Base-by-base conservation (phyloP, 2,113 vertebrate genomes). In the Poeciliopsis prolifica region DNA sequence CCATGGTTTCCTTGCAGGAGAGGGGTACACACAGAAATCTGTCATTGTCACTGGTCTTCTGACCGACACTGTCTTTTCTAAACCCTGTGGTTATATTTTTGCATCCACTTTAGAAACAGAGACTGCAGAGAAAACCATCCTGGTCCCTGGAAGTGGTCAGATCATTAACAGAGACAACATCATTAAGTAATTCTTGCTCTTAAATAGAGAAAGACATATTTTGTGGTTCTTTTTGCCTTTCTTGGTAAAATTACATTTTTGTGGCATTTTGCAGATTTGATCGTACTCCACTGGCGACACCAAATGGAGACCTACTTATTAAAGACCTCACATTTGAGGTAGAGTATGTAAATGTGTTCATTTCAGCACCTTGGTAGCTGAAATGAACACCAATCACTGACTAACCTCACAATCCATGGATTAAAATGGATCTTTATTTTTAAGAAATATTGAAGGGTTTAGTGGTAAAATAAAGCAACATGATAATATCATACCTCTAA, bases 261-360 rank as follows among this genome's bases (percentile, higher is more conserved):
- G 42, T 48, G 44, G 63, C 37, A n/a, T 51, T 51, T 51, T 90
- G 2, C 86, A 99, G 97, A 78, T 99, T 99, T 94, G 97, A 99
- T 69, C 96, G 96, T 60, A 96, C 97, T 75, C 97, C 98, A 0
- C 89, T 99, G 67, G 96, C 95, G 72, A 99, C 98, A 22, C 98
- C 98, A 82, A 99, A 99, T 86, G 98, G 98, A 84, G 98, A 99
- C 86, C n/a, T 99, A 73, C 92, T 99, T 81, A 99, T 99, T 87
- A 89, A 74, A 90, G 96, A 99, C 72, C 96, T 99, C 65, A 94
- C 92, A 54, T 98, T 99, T 92, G 97, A 99, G 95, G 98, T 99
- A 93, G 88, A 88, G 14, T 33, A n/a, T 30, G 14, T 30, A 62
- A 30, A 48, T 48, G 14, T 37, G 35, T 17, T 15, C 5, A 15